A percentile compares a stretch with the other conserved stretches of the same genome.
These are phyloP conservation scores for Nephrocerus scutellatus DNA, from an alignment of 2,888 invertebrate genomes.

Conservation along the genomic window DNA sequence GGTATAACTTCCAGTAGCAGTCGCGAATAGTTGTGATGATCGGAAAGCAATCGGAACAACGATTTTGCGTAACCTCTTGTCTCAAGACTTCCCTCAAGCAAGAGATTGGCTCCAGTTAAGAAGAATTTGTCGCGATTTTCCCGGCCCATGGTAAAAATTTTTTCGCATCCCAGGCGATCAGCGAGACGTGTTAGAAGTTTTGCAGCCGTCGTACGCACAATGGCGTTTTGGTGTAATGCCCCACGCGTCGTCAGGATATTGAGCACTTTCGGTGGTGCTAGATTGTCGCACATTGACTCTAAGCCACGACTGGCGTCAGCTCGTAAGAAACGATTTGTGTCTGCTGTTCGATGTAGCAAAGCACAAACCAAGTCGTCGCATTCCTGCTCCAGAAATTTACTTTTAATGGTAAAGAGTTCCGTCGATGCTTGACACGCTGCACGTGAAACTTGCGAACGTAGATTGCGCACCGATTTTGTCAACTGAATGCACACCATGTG, in stretches of 20 bases:
- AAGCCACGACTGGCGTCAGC: conserved; percentile 76
- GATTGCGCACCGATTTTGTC: conserved; percentile 73
- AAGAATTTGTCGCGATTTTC: conserved; percentile 77
- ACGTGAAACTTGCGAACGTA: conserved; percentile 88
- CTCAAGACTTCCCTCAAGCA: conserved; percentile 80
- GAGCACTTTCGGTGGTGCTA: conserved; percentile 62
- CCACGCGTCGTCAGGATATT: conserved; percentile 63
- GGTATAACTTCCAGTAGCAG: conserved; percentile 74
- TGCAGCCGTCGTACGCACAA: conserved; percentile 78
- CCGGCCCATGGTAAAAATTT: conserved; percentile 62
- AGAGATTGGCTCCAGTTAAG: conserved; percentile 70
- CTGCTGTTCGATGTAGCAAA: conserved; percentile 80
- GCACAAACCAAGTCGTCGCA: conserved; percentile 77
- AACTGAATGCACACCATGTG: conserved; percentile 65
- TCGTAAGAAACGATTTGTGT: conserved; percentile 87
- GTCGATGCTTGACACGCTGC: conserved; percentile 77
- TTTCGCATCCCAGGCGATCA: conserved; percentile 65
- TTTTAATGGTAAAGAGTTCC: conserved; percentile 66
- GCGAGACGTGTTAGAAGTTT: conserved; percentile 67
- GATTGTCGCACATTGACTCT: conserved; percentile 70
- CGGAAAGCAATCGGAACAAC: conserved; percentile 65
- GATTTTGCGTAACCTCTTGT: conserved; percentile 74
- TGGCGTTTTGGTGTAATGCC: conserved; percentile 74
- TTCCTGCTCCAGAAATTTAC: conserved; percentile 60
- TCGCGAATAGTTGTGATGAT: conserved; percentile 68